These are phyloP conservation scores for Clusia tigrina DNA, from an alignment of 2,888 invertebrate species.

Conservation along the genomic window DNA sequence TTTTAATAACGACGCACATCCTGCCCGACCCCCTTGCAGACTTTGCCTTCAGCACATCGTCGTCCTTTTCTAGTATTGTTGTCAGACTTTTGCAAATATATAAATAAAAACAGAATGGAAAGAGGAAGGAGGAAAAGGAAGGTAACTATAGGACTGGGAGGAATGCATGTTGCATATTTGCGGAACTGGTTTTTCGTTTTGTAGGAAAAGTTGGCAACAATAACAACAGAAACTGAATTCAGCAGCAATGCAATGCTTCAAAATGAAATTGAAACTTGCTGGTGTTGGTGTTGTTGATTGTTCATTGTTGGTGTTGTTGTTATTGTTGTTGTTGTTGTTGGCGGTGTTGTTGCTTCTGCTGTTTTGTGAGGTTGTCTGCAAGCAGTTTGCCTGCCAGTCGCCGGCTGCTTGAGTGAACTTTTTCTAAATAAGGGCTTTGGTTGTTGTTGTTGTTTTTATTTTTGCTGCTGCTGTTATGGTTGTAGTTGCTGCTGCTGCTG, in stretches of 20 bases:
- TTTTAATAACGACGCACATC: too few relatives aligned
- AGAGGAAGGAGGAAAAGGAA: too few relatives aligned
- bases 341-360: not conserved
- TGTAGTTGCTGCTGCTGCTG: too few relatives aligned
- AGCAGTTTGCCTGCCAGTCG: slow-evolving; percentile 1
- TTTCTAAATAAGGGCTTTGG: slow-evolving; percentile 2
- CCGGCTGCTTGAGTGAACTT: slow-evolving; percentile 1
- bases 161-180: slow-evolving; percentile 19
- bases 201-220: slow-evolving; percentile 9
- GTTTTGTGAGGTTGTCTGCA: not conserved
- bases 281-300: not conserved
- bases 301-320: slow-evolving; percentile 4
- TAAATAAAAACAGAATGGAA: too few relatives aligned
- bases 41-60: not conserved
- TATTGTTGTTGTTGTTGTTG: not conserved
- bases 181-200: slow-evolving; percentile 15
- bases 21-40: too few relatives aligned
- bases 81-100: not conserved
- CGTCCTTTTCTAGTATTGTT: not conserved
- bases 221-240: not conserved
- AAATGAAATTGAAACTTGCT: slow-evolving; percentile 24
- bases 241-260: slow-evolving; percentile 21
- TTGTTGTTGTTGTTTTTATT: not conserved
- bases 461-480: too few relatives aligned
- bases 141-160: too few relatives aligned